Conservation (phyloP, 2,113 vertebrate genomes). For the Notechis scutatus region DNA sequence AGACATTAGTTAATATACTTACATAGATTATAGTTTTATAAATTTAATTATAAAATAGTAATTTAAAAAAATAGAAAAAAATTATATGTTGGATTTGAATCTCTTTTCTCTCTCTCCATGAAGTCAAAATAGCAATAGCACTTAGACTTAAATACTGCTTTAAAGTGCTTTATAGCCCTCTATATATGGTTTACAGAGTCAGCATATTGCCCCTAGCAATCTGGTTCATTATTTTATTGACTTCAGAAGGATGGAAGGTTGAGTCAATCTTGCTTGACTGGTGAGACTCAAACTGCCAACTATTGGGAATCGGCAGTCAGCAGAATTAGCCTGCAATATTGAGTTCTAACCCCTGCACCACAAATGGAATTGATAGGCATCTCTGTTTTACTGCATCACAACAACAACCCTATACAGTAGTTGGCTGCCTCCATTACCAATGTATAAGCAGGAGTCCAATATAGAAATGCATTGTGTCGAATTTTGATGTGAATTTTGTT, state of each 20-base stretch:
- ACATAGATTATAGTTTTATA: neutral
- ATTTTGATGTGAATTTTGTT: constrained; percentile 17
- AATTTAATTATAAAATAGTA: neutral
- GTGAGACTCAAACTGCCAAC: neutral
- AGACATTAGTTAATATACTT: neutral
- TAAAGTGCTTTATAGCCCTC: neutral
- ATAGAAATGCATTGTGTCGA: neutral
- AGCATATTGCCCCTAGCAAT: neutral
- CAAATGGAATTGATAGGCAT: neutral
- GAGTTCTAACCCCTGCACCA: neutral
- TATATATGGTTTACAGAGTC: neutral
- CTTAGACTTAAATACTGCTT: neutral
- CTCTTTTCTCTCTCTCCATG: neutral
- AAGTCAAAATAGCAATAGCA: neutral
- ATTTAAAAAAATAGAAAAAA: neutral
- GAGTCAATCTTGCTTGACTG: neutral
- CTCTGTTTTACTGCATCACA: neutral
- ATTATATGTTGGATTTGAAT: neutral
- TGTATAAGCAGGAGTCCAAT: neutral
- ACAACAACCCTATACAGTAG: neutral
- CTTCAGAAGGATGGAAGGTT: neutral
- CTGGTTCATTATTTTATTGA: neutral
- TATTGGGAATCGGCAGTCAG: neutral
- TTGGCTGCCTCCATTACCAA: neutral
- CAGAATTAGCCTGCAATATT: neutral